phyloP scores from a whole-genome alignment of 2,797 vertebrate genomes.

The Enoplosus armatus region DNA sequence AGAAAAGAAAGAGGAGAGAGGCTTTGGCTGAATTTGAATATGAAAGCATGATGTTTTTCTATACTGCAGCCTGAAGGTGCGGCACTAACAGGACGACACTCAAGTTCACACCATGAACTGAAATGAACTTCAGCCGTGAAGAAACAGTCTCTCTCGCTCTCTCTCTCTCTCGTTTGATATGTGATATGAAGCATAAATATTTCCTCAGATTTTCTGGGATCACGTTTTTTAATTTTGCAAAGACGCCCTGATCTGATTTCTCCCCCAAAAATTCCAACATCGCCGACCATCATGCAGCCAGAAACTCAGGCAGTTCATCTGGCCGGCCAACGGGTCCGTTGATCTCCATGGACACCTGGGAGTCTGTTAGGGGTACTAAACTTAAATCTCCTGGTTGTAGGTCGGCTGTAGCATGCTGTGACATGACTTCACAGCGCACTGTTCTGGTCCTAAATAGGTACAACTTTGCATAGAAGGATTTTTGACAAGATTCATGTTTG shows the following conservation, averaged over 20 bases:
- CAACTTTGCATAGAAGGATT: too few species aligned
- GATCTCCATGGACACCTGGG: neutral
- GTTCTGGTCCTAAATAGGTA: neutral
- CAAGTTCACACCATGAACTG: neutral
- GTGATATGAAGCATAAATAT: constrained; percentile 43
- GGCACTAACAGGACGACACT: constrained; percentile 6
- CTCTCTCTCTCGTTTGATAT: constrained; percentile 4
- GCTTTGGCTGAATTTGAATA: constrained; percentile 29
- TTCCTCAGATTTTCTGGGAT: constrained; percentile 41
- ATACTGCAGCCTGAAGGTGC: constrained; percentile 19
- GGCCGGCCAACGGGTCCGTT: neutral
- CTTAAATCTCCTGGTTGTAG: too few species aligned
- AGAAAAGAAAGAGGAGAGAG: constrained; percentile 1
- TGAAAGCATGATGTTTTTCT: neutral
- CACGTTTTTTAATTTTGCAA: constrained; percentile 41
- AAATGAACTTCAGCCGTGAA: constrained; percentile 20
- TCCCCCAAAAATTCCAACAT: neutral
- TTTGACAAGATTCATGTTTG: too few species aligned
- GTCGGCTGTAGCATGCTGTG: too few species aligned
- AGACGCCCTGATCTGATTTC: constrained; percentile 34
- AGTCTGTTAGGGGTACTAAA: neutral
- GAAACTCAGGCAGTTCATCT: neutral
- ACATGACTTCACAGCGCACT: too few species aligned
- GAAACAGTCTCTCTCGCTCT: neutral
- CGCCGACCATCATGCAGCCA: neutral